phyloP scores from a whole-genome alignment of 2,113 vertebrate genomes.

The Rynchops niger region DNA sequence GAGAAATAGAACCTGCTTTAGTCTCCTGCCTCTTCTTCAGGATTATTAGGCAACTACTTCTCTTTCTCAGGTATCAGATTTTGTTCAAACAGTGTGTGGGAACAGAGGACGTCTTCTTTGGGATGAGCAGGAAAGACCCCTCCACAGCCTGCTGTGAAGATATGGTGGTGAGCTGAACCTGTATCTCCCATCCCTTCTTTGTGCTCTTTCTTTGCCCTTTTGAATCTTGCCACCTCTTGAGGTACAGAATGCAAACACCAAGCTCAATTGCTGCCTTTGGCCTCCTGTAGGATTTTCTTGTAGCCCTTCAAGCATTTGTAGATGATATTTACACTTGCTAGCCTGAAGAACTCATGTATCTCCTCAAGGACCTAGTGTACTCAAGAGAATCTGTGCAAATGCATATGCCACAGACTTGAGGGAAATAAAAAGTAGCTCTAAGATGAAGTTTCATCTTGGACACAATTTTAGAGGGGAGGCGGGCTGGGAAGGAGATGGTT shows the following conservation, averaged over 20 bases:
- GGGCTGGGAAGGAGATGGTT: background rate
- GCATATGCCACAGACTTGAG: background rate
- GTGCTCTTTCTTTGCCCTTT: background rate
- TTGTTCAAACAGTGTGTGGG: conserved; percentile 88
- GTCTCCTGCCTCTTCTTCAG: background rate
- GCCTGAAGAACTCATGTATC: background rate
- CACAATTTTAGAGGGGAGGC: background rate
- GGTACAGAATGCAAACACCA: background rate
- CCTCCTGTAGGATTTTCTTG: background rate
- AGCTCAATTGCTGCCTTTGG: background rate
- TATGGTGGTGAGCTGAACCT: conserved; percentile 83
- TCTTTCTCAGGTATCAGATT: conserved; percentile 84
- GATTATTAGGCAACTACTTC: background rate
- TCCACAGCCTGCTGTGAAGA: conserved; percentile 93
- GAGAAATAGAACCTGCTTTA: background rate
- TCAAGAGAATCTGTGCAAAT: background rate
- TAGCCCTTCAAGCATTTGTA: background rate
- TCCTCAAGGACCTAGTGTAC: background rate
- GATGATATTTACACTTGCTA: background rate
- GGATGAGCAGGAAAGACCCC: conserved; percentile 84
- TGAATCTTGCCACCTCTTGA: background rate
- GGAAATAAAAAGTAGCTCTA: background rate
- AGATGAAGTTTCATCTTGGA: background rate
- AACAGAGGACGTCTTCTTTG: conserved; percentile 90
- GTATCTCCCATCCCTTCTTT: background rate